A percentile compares a stretch with the other conserved stretches of the same genome.
Evolutionary conservation across 1,140 invertebrate genomes (phyloP).

Genomic region (Drosophila parabipectinata): DNA sequence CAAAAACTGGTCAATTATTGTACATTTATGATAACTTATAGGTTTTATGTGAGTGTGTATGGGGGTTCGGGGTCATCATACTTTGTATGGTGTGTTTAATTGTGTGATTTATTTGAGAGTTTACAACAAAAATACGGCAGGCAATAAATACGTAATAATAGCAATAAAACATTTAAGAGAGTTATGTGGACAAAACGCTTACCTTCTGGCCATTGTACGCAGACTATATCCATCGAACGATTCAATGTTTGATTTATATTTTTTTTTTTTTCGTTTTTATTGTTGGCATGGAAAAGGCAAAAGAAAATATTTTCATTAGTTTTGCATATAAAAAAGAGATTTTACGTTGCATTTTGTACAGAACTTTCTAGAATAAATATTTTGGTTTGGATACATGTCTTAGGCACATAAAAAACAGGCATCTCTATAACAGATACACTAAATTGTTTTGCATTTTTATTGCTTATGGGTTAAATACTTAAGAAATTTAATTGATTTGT

Average conservation of each 20-base stretch:
- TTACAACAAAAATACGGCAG: constrained; percentile 74
- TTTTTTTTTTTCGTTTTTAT: constrained; percentile 25
- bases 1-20: constrained; percentile 54
- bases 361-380: constrained; percentile 22
- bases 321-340: constrained; percentile 44
- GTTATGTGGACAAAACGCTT: constrained; percentile 84
- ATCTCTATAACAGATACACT: constrained; percentile 53
- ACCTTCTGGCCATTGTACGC: constrained; percentile 95
- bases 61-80: constrained; percentile 1
- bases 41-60: constrained; percentile 22
- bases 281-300: constrained; percentile 72
- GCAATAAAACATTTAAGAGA: constrained; percentile 46
- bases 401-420: constrained; percentile 62
- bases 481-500: constrained; percentile 40
- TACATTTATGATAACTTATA: constrained; percentile 71
- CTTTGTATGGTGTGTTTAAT: constrained; percentile 26
- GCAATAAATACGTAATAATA: constrained; percentile 77
- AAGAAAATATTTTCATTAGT: constrained; percentile 73
- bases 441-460: constrained; percentile 39
- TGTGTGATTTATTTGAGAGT: constrained; percentile 49
- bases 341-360: constrained; percentile 25
- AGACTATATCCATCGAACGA: constrained; percentile 88
- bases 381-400: constrained; percentile 47
- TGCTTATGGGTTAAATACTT: constrained; percentile 47
- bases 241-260: constrained; percentile 32